phyloP scores from a whole-genome alignment of 2,113 vertebrate genomes.

The Thryonomys swinderianus region DNA sequence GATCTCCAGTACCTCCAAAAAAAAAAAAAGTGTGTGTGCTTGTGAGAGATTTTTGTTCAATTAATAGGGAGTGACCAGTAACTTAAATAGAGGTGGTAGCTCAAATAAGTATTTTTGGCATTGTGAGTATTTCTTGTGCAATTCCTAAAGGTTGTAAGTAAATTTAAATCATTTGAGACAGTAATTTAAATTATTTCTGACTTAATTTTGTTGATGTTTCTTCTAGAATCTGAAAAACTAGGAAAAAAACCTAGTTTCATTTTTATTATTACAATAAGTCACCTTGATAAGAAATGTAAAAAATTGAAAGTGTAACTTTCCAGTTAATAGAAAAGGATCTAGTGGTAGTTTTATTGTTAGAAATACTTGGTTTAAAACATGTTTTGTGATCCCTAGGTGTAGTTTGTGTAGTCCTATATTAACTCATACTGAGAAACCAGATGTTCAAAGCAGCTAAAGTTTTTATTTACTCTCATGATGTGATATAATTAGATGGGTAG shows the following conservation, averaged over 20 bases:
- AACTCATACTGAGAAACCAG: background rate
- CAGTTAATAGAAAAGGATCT: background rate
- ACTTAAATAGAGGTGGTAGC: background rate
- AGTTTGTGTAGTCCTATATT: background rate
- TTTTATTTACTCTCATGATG: background rate
- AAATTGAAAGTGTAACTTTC: background rate
- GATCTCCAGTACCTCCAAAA: too few relatives aligned
- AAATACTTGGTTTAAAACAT: background rate
- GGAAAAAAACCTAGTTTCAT: background rate
- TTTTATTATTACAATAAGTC: background rate
- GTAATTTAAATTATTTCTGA: too few relatives aligned
- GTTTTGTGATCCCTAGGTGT: background rate
- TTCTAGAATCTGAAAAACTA: constrained; percentile 24
- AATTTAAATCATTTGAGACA: background rate
- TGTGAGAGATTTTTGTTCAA: constrained; percentile 13
- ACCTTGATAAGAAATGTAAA: background rate
- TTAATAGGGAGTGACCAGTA: constrained; percentile 19
- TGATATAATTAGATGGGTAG: background rate
- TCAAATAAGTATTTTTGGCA: constrained; percentile 1
- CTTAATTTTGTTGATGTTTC: constrained; percentile 19
- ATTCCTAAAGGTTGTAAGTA: background rate
- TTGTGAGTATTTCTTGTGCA: constrained; percentile 16
- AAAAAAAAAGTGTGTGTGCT: background rate
- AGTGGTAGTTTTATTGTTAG: constrained; percentile 35
- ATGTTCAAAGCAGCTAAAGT: constrained; percentile 10